Conservation (phyloP, 2,888 invertebrate species). For the Ypsolopha scabrella region DNA sequence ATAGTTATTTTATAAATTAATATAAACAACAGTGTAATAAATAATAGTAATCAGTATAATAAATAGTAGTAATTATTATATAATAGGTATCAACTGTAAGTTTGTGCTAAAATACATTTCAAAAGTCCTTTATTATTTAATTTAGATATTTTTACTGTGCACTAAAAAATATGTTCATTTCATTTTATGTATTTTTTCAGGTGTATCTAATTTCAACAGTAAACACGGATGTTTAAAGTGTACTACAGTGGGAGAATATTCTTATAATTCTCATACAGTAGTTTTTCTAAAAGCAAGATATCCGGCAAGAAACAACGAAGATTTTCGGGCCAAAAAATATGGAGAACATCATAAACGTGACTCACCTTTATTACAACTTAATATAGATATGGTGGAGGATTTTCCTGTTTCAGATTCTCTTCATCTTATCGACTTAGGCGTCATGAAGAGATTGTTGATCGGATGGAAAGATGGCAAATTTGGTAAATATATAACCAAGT, state of each 20-base stretch:
- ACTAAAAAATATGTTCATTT: too few relatives aligned
- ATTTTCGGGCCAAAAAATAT: neutral
- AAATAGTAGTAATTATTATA: constrained; percentile 2
- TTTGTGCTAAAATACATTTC: neutral
- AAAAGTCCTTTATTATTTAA: neutral
- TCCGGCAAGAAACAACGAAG: constrained; percentile 4
- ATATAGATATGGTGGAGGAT: constrained; percentile 3
- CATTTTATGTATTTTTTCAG: constrained; percentile 6
- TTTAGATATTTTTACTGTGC: neutral
- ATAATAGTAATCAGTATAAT: neutral
- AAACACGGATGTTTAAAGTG: constrained; percentile 11
- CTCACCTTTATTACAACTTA: constrained; percentile 2
- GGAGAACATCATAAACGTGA: constrained; percentile 3
- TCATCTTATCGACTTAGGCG: constrained; percentile 3
- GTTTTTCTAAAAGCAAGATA: constrained; percentile 4
- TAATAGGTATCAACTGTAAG: constrained; percentile 1
- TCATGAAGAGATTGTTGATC: constrained; percentile 1
- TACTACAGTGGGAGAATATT: constrained; percentile 8
- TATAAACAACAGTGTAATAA: neutral
- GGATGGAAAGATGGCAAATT: constrained; percentile 9
- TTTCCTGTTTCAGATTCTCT: constrained; percentile 4
- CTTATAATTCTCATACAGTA: constrained; percentile 8
- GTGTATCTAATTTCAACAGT: constrained; percentile 10
- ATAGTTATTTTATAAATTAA: neutral
- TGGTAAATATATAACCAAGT: constrained; percentile 7